Conservation (phyloP, 2,888 invertebrate genomes). For the Nephrotoma flavescens region DNA sequence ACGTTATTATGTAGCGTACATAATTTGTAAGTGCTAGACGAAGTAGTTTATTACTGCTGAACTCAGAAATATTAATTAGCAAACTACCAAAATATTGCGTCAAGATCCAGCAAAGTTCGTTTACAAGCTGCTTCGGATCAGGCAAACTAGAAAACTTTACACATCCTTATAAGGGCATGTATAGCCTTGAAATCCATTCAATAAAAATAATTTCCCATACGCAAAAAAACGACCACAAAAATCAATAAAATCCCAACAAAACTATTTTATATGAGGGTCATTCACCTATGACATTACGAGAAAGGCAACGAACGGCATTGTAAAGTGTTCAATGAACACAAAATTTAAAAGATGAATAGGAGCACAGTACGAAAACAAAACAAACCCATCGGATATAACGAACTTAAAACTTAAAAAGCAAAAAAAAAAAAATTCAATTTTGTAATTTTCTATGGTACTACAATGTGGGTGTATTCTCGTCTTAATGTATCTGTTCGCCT, state of each 20-base stretch:
- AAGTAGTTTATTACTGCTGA: no score
- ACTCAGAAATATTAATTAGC: no score
- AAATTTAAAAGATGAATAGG: background rate
- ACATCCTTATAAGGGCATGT: background rate
- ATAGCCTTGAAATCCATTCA: background rate
- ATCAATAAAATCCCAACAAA: background rate
- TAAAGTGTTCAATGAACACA: background rate
- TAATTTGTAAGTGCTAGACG: background rate
- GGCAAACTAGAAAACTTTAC: no score
- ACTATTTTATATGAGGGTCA: background rate
- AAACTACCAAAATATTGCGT: no score
- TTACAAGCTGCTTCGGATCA: no score
- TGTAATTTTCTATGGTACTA: no score
- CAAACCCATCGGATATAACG: background rate
- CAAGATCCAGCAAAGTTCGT: no score
- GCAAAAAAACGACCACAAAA: background rate
- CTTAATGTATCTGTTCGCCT: background rate
- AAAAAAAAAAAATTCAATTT: background rate
- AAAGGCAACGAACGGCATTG: background rate
- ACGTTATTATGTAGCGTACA: background rate
- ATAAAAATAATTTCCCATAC: background rate
- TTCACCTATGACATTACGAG: background rate
- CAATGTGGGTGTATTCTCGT: background rate
- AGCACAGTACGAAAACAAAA: background rate
- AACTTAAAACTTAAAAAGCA: background rate